phyloP scores from a whole-genome alignment of 2,888 invertebrate genomes.

The Bimastos eiseni region DNA sequence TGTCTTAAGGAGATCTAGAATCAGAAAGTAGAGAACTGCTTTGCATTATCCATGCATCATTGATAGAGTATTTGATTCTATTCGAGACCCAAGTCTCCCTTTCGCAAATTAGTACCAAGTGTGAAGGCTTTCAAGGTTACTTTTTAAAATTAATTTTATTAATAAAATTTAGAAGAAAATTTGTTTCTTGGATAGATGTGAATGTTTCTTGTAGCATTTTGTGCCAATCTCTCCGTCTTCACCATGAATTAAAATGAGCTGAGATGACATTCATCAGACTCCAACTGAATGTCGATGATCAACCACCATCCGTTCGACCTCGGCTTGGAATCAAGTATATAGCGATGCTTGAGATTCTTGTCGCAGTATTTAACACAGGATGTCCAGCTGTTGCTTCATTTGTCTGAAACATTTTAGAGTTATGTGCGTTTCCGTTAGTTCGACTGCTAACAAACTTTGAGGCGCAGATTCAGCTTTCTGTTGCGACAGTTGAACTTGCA shows the following conservation, averaged over 20 bases:
- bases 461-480: neutral
- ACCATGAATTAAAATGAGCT: neutral
- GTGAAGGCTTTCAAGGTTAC: neutral
- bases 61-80: neutral
- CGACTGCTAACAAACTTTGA: neutral
- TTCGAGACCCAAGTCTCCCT: neutral
- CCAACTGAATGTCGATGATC: neutral
- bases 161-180: neutral
- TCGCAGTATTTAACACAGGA: neutral
- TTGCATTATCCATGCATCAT: neutral
- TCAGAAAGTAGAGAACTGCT: too few species aligned
- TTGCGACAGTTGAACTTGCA: neutral
- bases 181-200: neutral
- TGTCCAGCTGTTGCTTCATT: neutral
- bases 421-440: neutral
- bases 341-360: neutral
- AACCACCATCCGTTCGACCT: neutral
- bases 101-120: neutral
- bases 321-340: neutral
- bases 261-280: neutral
- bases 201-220: neutral
- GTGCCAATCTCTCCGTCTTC: conserved; percentile 4
- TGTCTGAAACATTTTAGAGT: neutral
- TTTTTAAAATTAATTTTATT: neutral
- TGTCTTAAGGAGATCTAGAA: too few species aligned